Evolutionary conservation across 2,888 invertebrate genomes (phyloP), one percentile per base, ranked within the genome.

Genomic region (Platycnemis pennipes): DNA sequence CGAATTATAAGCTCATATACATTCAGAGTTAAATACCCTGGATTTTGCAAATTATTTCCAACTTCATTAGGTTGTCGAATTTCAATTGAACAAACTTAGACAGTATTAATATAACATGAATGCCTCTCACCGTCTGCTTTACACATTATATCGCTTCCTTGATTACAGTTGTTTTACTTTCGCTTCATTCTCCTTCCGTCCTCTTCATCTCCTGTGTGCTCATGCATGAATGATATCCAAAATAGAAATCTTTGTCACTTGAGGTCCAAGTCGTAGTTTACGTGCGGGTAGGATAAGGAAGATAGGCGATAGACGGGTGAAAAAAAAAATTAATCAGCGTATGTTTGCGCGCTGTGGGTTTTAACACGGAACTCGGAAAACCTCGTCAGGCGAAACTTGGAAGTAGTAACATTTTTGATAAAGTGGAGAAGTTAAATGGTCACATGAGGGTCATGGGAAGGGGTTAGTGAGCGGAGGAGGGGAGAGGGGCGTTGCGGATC

Each of bases 331-430:
- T 77, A 77, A 77, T 77, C 77, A 77, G 77, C 77, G 77, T 77
- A 77, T 77, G 77, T 77, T 77, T 77, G 77, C 77, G n/a, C 77
- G 77, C 37, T 31, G 77, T 13, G 77, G 37, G 77, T 77, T 77
- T 77, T 77, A 77, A 77, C 77, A 26, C 77, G 77, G 37, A 77
- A 77, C 77, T 77, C 77, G 7, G 77, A 77, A 77, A 77, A 77
- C 77, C 77, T 77, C 77, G 77, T 77, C 77, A 37, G 37, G 37
- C 77, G 77, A 77, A 77, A 77, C 37, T 77, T 77, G 22, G 77
- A 77, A 77, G 77, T 77, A 77, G 77, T 77, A 77, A 37, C 77
- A 77, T 77, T 77, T 77, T 77, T 77, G 77, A 77, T 77, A 77
- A 77, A 77, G 77, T 37, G 77, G 13, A 37, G 37, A 77, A 77